These are phyloP conservation scores for Notothenia coriiceps DNA, from an alignment of 2,113 vertebrate genomes.

Conservation along the genomic window DNA sequence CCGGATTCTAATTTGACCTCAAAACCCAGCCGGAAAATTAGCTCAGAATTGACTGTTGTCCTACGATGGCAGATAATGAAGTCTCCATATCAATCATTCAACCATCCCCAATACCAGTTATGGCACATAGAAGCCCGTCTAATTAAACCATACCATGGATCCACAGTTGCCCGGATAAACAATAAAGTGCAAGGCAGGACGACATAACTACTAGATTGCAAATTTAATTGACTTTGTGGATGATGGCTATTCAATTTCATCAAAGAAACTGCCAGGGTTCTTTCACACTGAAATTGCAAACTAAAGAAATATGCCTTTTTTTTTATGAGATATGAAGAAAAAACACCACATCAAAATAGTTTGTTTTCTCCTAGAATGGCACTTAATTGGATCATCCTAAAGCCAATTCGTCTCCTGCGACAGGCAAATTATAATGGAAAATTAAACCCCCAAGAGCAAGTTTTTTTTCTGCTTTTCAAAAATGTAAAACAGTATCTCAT, in stretches of 20 bases:
- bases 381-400: neutral
- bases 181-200: neutral
- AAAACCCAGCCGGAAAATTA: too few relatives aligned
- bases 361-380: neutral
- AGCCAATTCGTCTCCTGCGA: neutral
- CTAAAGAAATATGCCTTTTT: neutral
- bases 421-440: neutral
- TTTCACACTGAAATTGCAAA: neutral
- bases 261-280: neutral
- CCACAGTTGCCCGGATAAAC: neutral
- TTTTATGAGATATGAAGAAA: neutral
- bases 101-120: too few relatives aligned
- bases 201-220: neutral
- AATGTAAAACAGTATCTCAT: conserved; percentile 8
- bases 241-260: neutral
- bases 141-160: neutral
- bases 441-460: neutral
- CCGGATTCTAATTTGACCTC: too few relatives aligned
- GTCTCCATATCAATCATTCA: too few relatives aligned
- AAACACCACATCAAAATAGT: neutral
- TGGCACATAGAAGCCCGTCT: neutral
- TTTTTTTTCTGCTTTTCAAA: neutral
- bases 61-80: too few relatives aligned
- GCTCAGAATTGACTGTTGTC: too few relatives aligned
- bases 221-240: neutral